These are phyloP conservation scores for Pyxicephalus adspersus DNA, from an alignment of 2,113 vertebrate genomes.

Conservation along the genomic window DNA sequence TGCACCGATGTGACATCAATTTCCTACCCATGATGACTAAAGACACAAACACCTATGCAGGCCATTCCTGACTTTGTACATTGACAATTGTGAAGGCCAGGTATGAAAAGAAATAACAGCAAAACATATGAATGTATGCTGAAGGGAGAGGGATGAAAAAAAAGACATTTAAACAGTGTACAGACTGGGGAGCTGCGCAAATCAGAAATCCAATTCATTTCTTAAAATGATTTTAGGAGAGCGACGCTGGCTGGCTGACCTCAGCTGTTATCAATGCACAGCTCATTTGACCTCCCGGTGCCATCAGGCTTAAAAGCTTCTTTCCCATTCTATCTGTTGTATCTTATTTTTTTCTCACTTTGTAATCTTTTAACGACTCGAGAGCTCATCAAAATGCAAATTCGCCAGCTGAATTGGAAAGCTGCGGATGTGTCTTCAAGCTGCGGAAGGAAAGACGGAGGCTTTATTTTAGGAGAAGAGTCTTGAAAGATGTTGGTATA, in stretches of 20 bases:
- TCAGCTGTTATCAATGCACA: conserved; percentile 55
- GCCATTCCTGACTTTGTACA: background rate
- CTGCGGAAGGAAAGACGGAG: background rate
- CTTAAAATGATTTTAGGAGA: conserved; percentile 48
- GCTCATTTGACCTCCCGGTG: conserved; percentile 61
- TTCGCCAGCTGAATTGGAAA: conserved; percentile 1
- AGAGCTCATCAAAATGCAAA: conserved; percentile 68
- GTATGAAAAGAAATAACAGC: conserved; percentile 4
- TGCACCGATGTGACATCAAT: background rate
- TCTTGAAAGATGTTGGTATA: no score
- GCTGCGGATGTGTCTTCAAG: background rate
- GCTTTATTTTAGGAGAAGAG: background rate
- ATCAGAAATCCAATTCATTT: conserved; percentile 56
- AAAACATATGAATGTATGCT: background rate
- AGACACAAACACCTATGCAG: background rate
- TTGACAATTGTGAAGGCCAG: no score
- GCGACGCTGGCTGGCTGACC: conserved; percentile 52
- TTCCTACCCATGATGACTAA: background rate
- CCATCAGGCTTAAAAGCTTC: conserved; percentile 58
- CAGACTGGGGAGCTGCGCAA: conserved; percentile 43
- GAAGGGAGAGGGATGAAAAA: background rate
- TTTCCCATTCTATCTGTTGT: conserved; percentile 58
- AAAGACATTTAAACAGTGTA: conserved; percentile 3
- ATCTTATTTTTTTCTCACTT: conserved; percentile 59
- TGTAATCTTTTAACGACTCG: conserved; percentile 65